These are phyloP conservation scores for Leptinotarsa tumamoca DNA, from an alignment of 2,888 invertebrate genomes.

Conservation along the genomic window DNA sequence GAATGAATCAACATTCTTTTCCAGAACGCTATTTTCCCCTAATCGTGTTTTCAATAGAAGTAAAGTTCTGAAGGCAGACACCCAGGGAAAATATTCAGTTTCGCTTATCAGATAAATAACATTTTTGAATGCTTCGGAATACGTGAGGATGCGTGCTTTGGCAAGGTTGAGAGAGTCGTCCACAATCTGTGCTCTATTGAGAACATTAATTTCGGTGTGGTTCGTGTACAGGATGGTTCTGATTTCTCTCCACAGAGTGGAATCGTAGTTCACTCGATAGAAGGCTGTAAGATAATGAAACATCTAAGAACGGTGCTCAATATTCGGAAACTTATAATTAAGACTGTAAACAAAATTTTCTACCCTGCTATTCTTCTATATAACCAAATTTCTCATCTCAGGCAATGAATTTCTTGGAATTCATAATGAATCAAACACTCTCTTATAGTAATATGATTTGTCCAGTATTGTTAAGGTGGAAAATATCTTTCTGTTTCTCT, in stretches of 20 bases:
- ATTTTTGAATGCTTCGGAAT: conserved; percentile 74
- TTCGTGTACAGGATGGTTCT: conserved; percentile 63
- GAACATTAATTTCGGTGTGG: conserved; percentile 70
- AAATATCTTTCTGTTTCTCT: too few species aligned
- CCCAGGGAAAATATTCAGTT: conserved; percentile 82
- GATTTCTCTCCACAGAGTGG: conserved; percentile 70
- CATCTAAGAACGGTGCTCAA: too few species aligned
- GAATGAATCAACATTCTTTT: conserved; percentile 5
- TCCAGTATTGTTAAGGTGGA: too few species aligned
- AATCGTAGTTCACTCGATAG: conserved; percentile 77
- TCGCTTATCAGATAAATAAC: conserved; percentile 78
- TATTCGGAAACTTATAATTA: too few species aligned
- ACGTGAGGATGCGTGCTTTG: conserved; percentile 72
- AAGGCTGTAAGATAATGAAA: conserved; percentile 67
- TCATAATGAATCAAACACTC: too few species aligned
- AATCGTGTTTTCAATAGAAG: conserved; percentile 51
- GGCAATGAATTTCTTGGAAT: too few species aligned
- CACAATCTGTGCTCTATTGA: conserved; percentile 83
- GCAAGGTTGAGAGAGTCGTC: conserved; percentile 84
- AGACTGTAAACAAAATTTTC: too few species aligned
- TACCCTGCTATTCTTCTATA: too few species aligned
- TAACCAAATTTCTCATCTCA: too few species aligned
- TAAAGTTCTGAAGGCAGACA: conserved; percentile 71
- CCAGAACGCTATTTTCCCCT: conserved; percentile 30
- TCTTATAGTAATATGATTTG: too few species aligned